Evolutionary conservation across 2,113 vertebrate species (phyloP).

Genomic region (Crotophaga sulcirostris): DNA sequence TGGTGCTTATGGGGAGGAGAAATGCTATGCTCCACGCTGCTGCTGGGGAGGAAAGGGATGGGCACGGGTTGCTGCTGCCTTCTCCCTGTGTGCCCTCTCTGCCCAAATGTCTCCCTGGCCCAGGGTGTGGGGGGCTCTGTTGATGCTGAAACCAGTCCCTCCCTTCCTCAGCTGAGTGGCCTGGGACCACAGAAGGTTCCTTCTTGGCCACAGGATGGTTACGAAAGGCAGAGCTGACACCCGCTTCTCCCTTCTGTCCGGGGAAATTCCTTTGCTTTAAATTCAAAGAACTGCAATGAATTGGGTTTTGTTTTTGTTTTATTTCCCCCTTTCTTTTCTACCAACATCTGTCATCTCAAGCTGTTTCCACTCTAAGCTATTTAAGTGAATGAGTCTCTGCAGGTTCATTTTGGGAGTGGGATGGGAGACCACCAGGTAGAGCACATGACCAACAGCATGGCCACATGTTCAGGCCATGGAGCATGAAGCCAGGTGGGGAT

Average conservation of each 20-base stretch:
- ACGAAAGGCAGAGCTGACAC: neutral
- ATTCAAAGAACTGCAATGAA: neutral
- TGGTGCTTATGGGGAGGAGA: neutral
- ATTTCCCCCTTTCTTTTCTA: neutral
- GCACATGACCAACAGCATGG: fast-evolving
- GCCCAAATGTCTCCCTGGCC: neutral
- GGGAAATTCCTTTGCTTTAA: neutral
- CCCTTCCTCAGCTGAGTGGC: neutral
- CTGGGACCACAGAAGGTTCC: neutral
- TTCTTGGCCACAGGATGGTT: neutral
- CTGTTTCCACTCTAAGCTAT: neutral
- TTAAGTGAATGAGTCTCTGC: neutral
- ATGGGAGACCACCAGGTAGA: neutral
- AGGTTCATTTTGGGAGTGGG: neutral
- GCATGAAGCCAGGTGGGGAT: neutral
- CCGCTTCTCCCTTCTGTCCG: neutral
- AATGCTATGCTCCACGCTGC: fast-evolving
- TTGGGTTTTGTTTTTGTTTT: neutral
- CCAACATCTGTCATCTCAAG: neutral
- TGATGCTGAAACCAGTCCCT: neutral
- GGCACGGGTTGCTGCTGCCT: neutral
- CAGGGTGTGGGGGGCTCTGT: fast-evolving
- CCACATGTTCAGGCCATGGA: neutral
- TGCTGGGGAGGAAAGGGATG: neutral
- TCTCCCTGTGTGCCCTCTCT: neutral